Percentiles rank a stretch among this genome's conserved stretches.
Evolutionary conservation across 2,113 vertebrate genomes (phyloP).

Genomic region (Chrysemys picta): DNA sequence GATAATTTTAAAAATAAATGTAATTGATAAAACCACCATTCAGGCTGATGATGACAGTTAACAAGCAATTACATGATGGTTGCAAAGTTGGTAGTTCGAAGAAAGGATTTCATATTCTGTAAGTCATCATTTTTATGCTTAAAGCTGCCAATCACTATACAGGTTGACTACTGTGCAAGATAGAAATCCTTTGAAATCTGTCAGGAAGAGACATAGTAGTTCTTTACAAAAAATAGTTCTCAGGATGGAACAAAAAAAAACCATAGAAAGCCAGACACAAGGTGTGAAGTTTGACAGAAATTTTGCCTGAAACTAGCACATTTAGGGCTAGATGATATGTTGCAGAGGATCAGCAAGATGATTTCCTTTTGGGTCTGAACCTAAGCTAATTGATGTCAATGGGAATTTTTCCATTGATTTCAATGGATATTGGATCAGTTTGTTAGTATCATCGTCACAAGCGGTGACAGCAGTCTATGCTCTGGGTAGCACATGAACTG

Average conservation of each 20-base stretch:
- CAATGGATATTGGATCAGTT: not conserved
- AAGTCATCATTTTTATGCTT: not conserved
- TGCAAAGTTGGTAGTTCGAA: slow-evolving; percentile 30
- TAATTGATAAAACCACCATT: not conserved
- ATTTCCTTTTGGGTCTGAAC: not conserved
- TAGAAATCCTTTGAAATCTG: not conserved
- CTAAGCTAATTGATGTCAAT: not conserved
- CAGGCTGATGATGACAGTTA: not conserved
- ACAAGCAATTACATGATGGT: not conserved
- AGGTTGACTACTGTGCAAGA: not conserved
- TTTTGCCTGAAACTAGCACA: not conserved
- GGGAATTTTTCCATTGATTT: not conserved
- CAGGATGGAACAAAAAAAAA: not conserved
- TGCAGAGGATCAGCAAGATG: not conserved
- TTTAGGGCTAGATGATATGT: not conserved
- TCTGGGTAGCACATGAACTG: not conserved
- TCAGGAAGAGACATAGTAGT: not conserved
- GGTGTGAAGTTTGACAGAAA: not conserved
- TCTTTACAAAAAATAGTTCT: not conserved
- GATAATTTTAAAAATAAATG: not conserved
- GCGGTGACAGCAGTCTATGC: not conserved
- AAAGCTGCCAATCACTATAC: not conserved
- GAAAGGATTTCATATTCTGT: not conserved
- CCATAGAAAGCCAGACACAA: not conserved
- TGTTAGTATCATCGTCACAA: not conserved